Evolutionary conservation across 2,888 invertebrate species (phyloP), one percentile per base, ranked within the genome.

Genomic region (Oscheius myriophilus): DNA sequence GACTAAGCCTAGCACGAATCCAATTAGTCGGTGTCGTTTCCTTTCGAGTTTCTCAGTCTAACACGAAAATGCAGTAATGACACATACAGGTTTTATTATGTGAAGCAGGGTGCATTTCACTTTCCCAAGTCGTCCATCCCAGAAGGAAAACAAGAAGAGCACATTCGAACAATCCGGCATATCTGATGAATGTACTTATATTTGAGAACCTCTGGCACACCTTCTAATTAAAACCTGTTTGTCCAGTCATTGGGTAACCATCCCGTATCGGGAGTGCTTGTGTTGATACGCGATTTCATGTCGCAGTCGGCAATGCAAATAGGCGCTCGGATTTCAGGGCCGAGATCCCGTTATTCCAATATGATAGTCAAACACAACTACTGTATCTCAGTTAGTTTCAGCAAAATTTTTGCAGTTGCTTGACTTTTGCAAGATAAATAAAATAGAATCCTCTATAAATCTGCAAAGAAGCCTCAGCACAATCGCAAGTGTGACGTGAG

Each of bases 321-420:
- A 49, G 25, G 21, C n/a, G 61, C 61, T 61, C 61, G 33, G 61
- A 61, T 61, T 61, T 61, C 61, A 61, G 61, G 61, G 49, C 46
- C 61, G n/a, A 49, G 61, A 61, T 49, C 39, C 61, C 61, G 59
- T 61, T 61, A 61, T 61, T 49, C 61, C 49, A 46, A 61, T 61
- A 61, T 61, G 61, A 61, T 61, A 61, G 46, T n/a, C 49, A 61
- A 61, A 61, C 39, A 61, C 14, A 33, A 33, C 33, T 33, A 33
- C 33, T 33, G 33, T 33, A 33, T 33, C 33, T 9, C 33, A 3
- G 33, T 33, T 33, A 33, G 9, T 3, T 33, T 33, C 9, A 33
- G 33, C 9, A 33, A 33, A 33, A n/a, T n/a, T n/a, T n/a, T n/a
- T n/a, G n/a, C n/a, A n/a, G n/a, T n/a, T n/a, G n/a, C n/a, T n/a